Evolutionary conservation across 2,797 vertebrate species (phyloP).

Genomic region (Orientallactaga sibirica): DNA sequence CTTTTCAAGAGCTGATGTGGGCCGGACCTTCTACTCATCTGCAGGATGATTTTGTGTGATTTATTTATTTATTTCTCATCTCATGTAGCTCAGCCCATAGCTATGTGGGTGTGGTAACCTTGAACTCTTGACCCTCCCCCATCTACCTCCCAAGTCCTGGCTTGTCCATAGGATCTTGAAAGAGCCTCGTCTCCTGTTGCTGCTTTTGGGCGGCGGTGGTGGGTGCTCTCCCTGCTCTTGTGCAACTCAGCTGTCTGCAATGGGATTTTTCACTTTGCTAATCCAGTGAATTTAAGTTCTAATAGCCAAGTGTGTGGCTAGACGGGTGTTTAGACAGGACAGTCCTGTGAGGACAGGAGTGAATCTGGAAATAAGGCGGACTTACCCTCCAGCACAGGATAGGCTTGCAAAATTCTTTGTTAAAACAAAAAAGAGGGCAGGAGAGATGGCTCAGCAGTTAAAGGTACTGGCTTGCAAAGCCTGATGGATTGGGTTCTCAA

Average conservation of each 20-base stretch:
- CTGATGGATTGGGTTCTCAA: no score
- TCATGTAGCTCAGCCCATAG: neutral
- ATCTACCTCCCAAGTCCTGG: no score
- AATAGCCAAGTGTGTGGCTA: neutral
- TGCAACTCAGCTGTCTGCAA: no score
- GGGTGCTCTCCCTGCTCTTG: fast-evolving
- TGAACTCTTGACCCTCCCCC: neutral
- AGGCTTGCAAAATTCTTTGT: neutral
- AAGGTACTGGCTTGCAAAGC: no score
- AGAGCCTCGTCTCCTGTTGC: neutral
- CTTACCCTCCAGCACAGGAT: neutral
- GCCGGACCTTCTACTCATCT: neutral
- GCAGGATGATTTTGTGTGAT: neutral
- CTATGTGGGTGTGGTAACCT: no score
- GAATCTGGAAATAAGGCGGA: no score
- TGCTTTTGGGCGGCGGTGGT: no score
- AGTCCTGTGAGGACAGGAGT: neutral
- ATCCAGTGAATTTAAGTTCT: neutral
- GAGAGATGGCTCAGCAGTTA: no score
- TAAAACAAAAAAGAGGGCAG: neutral
- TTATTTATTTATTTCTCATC: neutral
- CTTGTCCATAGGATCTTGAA: neutral
- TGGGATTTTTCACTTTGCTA: neutral
- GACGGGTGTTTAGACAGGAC: neutral
- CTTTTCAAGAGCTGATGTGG: neutral